These are phyloP conservation scores for Scelioninae gen. 2 DNA, from an alignment of 2,888 invertebrate genomes.

Conservation along the genomic window DNA sequence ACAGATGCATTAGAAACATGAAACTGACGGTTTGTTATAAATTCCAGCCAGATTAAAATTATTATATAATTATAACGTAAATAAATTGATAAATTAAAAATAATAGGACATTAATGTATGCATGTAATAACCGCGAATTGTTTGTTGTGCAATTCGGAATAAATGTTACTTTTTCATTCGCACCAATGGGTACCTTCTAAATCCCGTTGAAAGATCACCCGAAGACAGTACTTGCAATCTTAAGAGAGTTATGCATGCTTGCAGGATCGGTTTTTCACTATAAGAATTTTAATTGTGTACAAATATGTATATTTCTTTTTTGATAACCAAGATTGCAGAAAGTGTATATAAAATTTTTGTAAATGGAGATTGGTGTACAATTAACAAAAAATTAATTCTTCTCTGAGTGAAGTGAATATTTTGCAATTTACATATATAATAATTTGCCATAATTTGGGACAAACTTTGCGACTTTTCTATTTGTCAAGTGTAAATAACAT, in stretches of 20 bases:
- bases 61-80: conserved; percentile 28
- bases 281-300: not conserved
- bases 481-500: no score
- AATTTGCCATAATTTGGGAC: no score
- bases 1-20: no score
- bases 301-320: no score
- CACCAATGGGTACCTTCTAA: conserved; percentile 12
- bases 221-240: conserved; percentile 26
- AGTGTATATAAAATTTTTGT: no score
- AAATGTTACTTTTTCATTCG: conserved; percentile 34
- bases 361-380: no score
- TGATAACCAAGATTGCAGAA: no score
- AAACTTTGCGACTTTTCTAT: no score
- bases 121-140: conserved; percentile 22
- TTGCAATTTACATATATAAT: no score
- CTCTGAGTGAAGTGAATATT: no score
- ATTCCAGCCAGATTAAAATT: conserved; percentile 8
- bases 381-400: no score
- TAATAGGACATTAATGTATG: conserved; percentile 25
- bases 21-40: conserved; percentile 3
- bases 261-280: conserved; percentile 22
- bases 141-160: conserved; percentile 31
- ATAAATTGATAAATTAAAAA: conserved; percentile 27
- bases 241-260: conserved; percentile 22
- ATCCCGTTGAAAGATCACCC: conserved; percentile 25